These are phyloP conservation scores for Lepidurus apus DNA, from an alignment of 1,140 invertebrate species.

Conservation along the genomic window DNA sequence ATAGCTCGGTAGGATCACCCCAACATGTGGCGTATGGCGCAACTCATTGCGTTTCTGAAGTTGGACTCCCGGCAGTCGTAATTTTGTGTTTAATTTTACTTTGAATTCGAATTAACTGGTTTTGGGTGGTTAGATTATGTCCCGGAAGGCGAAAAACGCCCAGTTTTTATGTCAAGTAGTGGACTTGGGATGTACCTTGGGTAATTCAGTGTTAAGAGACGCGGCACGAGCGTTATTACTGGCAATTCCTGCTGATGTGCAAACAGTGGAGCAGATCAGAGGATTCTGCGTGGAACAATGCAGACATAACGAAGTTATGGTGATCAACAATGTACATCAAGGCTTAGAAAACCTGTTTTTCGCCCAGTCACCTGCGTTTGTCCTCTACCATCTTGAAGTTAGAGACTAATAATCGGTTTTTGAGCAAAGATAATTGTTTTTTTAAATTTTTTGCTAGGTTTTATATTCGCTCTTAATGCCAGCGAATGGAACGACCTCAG, in stretches of 20 bases:
- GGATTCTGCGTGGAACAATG: constrained; percentile 40
- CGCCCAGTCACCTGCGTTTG: constrained; percentile 65
- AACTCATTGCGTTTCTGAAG: not conserved
- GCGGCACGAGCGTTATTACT: constrained; percentile 79
- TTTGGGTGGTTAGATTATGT: constrained; percentile 47
- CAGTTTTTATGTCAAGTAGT: constrained; percentile 87
- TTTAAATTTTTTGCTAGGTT: constrained; percentile 55
- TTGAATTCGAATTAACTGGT: too few species aligned
- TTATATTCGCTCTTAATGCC: constrained; percentile 89
- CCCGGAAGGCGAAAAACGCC: constrained; percentile 71
- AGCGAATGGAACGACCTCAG: constrained; percentile 70
- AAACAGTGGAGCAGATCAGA: constrained; percentile 62
- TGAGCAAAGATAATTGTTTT: constrained; percentile 28
- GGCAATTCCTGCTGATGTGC: constrained; percentile 79
- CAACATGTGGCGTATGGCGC: constrained; percentile 65
- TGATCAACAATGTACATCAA: constrained; percentile 44
- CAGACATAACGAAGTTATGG: constrained; percentile 41
- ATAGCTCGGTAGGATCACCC: constrained; percentile 82
- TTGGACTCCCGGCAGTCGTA: constrained; percentile 12
- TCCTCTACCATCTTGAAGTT: constrained; percentile 66
- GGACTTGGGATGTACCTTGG: constrained; percentile 75
- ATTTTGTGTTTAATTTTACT: not conserved
- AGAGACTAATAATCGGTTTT: constrained; percentile 2
- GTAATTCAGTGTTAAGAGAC: constrained; percentile 73
- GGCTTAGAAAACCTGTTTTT: constrained; percentile 68